Evolutionary conservation across 2,888 invertebrate genomes (phyloP).

Genomic region (Tethea ocularis): DNA sequence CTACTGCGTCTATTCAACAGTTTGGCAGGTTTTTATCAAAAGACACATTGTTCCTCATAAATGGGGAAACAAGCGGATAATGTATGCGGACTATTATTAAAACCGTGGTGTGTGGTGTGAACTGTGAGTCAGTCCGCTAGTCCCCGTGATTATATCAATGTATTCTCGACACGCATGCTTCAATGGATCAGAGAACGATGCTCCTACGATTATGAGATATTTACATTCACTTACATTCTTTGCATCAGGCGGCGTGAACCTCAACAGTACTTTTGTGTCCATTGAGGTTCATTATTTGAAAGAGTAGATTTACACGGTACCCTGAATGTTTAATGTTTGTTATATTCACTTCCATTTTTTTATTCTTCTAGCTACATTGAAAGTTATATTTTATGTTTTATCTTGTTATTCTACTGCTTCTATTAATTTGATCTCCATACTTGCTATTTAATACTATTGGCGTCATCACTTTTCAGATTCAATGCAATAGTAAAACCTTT

Average conservation of each 20-base stretch:
- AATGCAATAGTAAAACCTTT: too few relatives aligned
- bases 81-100: conserved; percentile 5
- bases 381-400: too few relatives aligned
- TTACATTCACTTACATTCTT: conserved; percentile 35
- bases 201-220: conserved; percentile 36
- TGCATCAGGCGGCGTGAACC: conserved; percentile 13
- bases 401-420: too few relatives aligned
- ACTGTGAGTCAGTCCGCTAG: neutral
- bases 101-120: neutral
- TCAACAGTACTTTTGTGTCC: neutral
- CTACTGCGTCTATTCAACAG: conserved; percentile 1
- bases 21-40: conserved; percentile 9
- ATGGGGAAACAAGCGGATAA: neutral
- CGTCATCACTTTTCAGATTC: too few relatives aligned
- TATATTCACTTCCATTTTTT: too few relatives aligned
- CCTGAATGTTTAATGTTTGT: too few relatives aligned
- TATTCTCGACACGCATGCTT: conserved; percentile 44
- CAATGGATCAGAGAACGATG: conserved; percentile 38
- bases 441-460: too few relatives aligned
- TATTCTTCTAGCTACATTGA: too few relatives aligned
- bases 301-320: neutral
- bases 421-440: too few relatives aligned
- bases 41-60: conserved; percentile 7
- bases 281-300: conserved; percentile 17
- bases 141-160: conserved; percentile 33